Conservation (phyloP, 2,113 vertebrate genomes). For the Oreochromis tanganicae region DNA sequence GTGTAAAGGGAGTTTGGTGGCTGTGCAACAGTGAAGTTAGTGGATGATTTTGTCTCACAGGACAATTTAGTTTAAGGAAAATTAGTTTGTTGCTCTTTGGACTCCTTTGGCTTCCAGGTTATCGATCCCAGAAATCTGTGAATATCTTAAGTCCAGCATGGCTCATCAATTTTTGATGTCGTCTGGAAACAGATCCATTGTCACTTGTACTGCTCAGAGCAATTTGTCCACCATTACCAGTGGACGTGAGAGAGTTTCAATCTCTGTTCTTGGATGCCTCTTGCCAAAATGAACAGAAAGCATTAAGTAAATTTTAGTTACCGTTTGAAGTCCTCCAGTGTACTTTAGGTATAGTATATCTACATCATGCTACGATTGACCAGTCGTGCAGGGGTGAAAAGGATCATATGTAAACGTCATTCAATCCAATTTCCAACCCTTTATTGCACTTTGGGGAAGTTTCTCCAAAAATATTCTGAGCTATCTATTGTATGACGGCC, state of each 20-base stretch:
- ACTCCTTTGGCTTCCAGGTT: background rate
- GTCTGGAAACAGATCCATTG: background rate
- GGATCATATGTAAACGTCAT: background rate
- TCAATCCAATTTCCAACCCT: background rate
- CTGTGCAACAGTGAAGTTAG: background rate
- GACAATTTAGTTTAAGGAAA: background rate
- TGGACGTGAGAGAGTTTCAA: background rate
- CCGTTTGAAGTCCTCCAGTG: background rate
- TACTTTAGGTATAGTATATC: background rate
- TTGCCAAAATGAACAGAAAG: background rate
- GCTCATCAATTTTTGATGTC: background rate
- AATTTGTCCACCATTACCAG: background rate
- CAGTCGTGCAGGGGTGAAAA: background rate
- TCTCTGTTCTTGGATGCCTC: background rate
- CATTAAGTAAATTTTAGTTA: background rate
- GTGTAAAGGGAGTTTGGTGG: fast-evolving
- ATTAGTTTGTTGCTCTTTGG: background rate
- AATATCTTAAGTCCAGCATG: background rate
- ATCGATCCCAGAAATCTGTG: background rate
- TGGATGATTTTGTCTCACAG: background rate
- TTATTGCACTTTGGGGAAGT: background rate
- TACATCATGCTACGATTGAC: background rate
- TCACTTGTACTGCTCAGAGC: background rate
- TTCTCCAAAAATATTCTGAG: too few relatives aligned
- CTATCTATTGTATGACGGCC: background rate